A percentile compares a stretch with the other conserved stretches of the same genome.
Conservation (phyloP, 2,888 invertebrate species). For the Neoscelio sp. region DNA sequence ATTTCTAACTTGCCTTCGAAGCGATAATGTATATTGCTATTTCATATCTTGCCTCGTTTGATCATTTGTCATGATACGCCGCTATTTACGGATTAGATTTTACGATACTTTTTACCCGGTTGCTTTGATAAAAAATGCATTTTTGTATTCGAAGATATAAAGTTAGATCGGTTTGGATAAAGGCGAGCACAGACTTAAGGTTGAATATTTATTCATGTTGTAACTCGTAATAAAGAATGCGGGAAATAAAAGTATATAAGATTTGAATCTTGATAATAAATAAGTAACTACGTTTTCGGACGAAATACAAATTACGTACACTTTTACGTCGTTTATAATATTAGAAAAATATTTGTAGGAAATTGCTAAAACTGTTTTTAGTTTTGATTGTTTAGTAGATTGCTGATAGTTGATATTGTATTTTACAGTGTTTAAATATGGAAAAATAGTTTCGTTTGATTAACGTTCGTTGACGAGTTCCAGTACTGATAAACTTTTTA, state of each 20-base stretch:
- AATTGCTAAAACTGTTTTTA: too few species aligned
- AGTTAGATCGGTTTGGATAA: constrained; percentile 11
- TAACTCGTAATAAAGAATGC: constrained; percentile 8
- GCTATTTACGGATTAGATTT: constrained; percentile 4
- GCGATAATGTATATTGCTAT: constrained; percentile 34
- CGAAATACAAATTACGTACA: constrained; percentile 13
- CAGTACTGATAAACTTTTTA: too few species aligned
- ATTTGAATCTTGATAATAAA: constrained; percentile 24
- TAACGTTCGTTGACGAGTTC: too few species aligned
- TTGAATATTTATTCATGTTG: constrained; percentile 23
- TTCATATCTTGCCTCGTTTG: constrained; percentile 28
- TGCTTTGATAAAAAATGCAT: constrained; percentile 23
- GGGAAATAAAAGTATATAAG: constrained; percentile 20
- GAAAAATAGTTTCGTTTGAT: too few species aligned
- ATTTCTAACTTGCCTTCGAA: constrained; percentile 27
- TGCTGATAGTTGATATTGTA: too few species aligned
- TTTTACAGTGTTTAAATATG: too few species aligned
- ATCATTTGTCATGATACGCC: constrained; percentile 30
- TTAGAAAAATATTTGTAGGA: too few species aligned
- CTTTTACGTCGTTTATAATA: too few species aligned
- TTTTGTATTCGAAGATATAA: neutral
- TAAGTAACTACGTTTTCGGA: neutral
- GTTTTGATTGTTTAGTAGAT: too few species aligned
- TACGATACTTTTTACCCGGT: constrained; percentile 3
- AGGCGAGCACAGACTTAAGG: too few species aligned